Evolutionary conservation across 2,888 invertebrate species (phyloP).

Genomic region (Dione juno): DNA sequence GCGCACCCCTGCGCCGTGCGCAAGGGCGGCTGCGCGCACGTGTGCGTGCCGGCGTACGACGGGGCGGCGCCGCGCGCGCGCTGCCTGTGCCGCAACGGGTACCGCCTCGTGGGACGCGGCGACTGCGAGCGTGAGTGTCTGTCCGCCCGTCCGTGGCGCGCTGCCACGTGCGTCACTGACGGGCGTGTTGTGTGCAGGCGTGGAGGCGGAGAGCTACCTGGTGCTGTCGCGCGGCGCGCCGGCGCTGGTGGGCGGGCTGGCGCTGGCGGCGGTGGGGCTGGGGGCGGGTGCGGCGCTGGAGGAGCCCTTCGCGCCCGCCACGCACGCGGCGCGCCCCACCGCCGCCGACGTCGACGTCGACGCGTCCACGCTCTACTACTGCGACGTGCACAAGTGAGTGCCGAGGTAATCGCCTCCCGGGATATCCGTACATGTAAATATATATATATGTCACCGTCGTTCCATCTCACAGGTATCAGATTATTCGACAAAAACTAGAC

Average conservation of each 20-base stretch:
- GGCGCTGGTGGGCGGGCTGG: slow-evolving; percentile 88
- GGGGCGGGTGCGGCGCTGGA: slow-evolving; percentile 72
- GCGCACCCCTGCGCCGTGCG: slow-evolving; percentile 87
- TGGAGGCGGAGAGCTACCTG: slow-evolving; percentile 85
- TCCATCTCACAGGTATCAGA: slow-evolving; percentile 73
- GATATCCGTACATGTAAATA: neutral
- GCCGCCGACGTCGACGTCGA: slow-evolving; percentile 44
- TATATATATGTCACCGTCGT: no score
- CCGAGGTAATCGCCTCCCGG: neutral
- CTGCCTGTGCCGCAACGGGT: slow-evolving; percentile 90
- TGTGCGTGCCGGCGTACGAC: slow-evolving; percentile 87
- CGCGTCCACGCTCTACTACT: slow-evolving; percentile 45
- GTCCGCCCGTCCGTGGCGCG: neutral
- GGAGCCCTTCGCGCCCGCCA: slow-evolving; percentile 88
- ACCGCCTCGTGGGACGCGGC: slow-evolving; percentile 81
- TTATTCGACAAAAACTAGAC: slow-evolving; percentile 86
- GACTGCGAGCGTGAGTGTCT: slow-evolving; percentile 84
- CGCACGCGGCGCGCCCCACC: slow-evolving; percentile 63
- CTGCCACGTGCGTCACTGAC: slow-evolving; percentile 2
- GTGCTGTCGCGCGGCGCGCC: slow-evolving; percentile 79
- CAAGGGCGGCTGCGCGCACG: slow-evolving; percentile 89
- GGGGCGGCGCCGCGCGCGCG: slow-evolving; percentile 77
- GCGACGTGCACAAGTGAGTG: slow-evolving; percentile 45
- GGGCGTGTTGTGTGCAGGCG: slow-evolving; percentile 78
- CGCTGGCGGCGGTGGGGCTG: slow-evolving; percentile 54